Percentiles rank a stretch among this genome's conserved stretches.
phyloP scores from a whole-genome alignment of 1,140 invertebrate genomes.

The Nebria ingens region DNA sequence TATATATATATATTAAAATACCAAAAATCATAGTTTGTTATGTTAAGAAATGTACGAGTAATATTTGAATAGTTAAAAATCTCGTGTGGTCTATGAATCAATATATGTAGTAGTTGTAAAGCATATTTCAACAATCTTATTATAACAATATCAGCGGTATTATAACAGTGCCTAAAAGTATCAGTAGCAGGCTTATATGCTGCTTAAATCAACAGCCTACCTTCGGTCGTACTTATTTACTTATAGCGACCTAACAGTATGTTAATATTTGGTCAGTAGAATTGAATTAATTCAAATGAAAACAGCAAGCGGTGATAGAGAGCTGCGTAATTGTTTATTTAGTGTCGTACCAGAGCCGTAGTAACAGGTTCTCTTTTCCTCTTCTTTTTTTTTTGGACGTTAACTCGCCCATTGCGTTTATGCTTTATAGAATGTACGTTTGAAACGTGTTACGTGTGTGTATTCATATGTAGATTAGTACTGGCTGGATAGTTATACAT shows the following conservation, averaged over 20 bases:
- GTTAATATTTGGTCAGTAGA: conserved; percentile 9
- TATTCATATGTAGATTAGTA: no score
- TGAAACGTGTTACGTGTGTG: no score
- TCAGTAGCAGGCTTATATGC: not conserved
- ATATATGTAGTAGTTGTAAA: not conserved
- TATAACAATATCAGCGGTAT: not conserved
- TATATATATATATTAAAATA: no score
- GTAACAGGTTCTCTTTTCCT: no score
- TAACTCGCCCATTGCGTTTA: no score
- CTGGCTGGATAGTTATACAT: no score
- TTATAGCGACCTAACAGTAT: not conserved
- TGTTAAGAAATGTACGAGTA: no score
- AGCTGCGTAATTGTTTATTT: conserved; percentile 1
- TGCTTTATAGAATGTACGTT: no score
- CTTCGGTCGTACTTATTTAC: not conserved
- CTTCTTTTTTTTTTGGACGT: no score
- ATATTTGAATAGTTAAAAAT: not conserved
- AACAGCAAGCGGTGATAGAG: not conserved
- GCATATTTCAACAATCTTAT: not conserved
- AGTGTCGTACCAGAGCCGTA: no score
- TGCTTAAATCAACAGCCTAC: not conserved
- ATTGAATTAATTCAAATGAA: conserved; percentile 9
- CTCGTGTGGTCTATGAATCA: not conserved
- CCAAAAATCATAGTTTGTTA: no score
- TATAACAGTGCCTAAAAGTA: not conserved